Evolutionary conservation across 2,888 invertebrate species (phyloP).

Genomic region (Chrysomela aeneicollis): DNA sequence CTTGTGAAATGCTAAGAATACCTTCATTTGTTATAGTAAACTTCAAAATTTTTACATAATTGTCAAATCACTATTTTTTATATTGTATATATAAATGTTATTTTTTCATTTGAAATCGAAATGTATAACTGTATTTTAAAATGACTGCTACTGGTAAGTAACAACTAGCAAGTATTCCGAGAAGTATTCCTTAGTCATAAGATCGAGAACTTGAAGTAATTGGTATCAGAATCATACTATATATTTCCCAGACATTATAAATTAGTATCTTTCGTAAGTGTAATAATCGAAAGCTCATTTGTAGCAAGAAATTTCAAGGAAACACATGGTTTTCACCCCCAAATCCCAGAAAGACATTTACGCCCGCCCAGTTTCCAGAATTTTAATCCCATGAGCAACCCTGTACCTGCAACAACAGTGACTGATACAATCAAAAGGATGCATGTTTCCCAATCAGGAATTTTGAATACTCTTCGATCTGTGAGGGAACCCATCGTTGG

Average conservation of each 20-base stretch:
- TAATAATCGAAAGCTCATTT: no score
- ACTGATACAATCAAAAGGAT: conserved; percentile 25
- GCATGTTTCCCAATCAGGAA: conserved; percentile 37
- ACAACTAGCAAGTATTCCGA: no score
- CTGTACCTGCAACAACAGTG: not conserved
- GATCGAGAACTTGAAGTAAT: no score
- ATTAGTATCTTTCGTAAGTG: no score
- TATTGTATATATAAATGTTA: conserved; percentile 12
- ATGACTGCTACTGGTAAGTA: conserved; percentile 17
- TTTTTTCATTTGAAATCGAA: conserved; percentile 23
- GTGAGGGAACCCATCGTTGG: conserved; percentile 55
- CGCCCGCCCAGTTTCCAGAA: not conserved
- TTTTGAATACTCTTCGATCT: conserved; percentile 41
- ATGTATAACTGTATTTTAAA: conserved; percentile 10
- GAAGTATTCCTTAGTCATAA: no score
- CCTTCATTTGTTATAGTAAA: conserved; percentile 28
- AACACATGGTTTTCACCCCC: conserved; percentile 16
- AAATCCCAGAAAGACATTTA: conserved; percentile 2
- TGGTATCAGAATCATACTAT: no score
- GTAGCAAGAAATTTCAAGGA: conserved; percentile 23
- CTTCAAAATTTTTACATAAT: conserved; percentile 28
- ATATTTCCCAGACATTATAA: no score
- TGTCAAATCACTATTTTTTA: conserved; percentile 27
- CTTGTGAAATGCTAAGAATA: no score
- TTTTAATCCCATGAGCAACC: not conserved